These are phyloP conservation scores for Sebastes matsubarae DNA, from an alignment of 2,797 vertebrate species.

Conservation along the genomic window DNA sequence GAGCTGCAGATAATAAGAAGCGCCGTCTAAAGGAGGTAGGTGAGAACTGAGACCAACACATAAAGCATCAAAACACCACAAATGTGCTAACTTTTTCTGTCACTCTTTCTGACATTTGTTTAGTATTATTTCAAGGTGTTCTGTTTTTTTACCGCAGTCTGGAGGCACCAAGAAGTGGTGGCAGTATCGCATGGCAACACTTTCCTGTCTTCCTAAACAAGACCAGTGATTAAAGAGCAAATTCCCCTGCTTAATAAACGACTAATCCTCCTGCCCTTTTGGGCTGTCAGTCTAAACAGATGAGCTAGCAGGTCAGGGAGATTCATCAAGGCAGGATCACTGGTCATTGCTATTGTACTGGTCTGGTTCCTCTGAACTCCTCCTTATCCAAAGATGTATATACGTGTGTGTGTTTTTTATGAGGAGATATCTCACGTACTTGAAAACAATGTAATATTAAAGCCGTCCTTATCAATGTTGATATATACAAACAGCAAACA, in stretches of 20 bases:
- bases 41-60: not conserved
- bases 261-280: constrained; percentile 72
- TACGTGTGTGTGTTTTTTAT: not conserved
- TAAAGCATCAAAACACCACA: not conserved
- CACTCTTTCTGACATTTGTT: not conserved
- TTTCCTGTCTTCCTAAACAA: constrained; percentile 49
- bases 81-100: not conserved
- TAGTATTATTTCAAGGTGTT: not conserved
- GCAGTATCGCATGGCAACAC: not conserved
- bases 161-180: not conserved
- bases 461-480: not conserved
- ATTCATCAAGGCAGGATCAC: constrained; percentile 53
- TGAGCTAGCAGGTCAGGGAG: constrained; percentile 50
- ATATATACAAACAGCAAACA: not conserved
- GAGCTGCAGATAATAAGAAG: constrained; percentile 5
- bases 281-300: constrained; percentile 68
- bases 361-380: not conserved
- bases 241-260: constrained; percentile 57
- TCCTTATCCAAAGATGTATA: not conserved
- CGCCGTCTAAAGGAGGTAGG: not conserved
- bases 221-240: constrained; percentile 65
- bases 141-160: not conserved
- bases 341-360: constrained; percentile 2
- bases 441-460: not conserved
- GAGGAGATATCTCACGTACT: not conserved